Percentiles rank a stretch among this genome's conserved stretches.
These are phyloP conservation scores for Nematolebias whitei DNA, from an alignment of 2,113 vertebrate genomes.

Conservation along the genomic window DNA sequence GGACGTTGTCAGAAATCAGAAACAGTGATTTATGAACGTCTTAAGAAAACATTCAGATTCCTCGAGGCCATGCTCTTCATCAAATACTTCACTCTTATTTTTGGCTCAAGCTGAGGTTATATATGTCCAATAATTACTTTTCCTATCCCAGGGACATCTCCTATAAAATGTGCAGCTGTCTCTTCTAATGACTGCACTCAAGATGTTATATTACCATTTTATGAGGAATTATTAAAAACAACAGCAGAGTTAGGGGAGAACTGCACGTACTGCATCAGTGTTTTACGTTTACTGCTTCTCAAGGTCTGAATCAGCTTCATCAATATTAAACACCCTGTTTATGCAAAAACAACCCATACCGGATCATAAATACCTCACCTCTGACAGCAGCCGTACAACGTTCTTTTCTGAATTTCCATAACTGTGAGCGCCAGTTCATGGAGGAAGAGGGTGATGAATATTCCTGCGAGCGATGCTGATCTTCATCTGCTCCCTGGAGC, in stretches of 20 bases:
- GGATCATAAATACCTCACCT: constrained; percentile 49
- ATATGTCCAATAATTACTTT: constrained; percentile 47
- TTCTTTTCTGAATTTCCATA: constrained; percentile 10
- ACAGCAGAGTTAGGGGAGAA: not conserved
- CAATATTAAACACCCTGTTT: too few species aligned
- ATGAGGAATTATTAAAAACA: constrained; percentile 18
- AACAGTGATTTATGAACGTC: constrained; percentile 60
- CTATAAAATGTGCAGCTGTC: constrained; percentile 56
- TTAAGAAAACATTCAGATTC: constrained; percentile 41
- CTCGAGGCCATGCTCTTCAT: constrained; percentile 55
- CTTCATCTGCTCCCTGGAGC: constrained; percentile 9
- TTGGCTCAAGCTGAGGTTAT: constrained; percentile 53
- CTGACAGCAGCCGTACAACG: constrained; percentile 1
- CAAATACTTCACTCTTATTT: constrained; percentile 50
- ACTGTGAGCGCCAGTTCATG: constrained; percentile 3
- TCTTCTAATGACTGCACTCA: constrained; percentile 19
- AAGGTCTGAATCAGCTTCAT: too few species aligned
- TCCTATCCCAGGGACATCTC: constrained; percentile 38
- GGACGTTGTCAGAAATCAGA: constrained; percentile 16
- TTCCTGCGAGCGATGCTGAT: not conserved
- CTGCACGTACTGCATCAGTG: not conserved
- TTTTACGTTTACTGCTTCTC: too few species aligned
- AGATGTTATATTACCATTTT: constrained; percentile 17
- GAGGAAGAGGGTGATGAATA: not conserved
- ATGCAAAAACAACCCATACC: too few species aligned